Base-by-base conservation (phyloP, 1,140 invertebrate genomes). In the Hyles euphorbiae region DNA sequence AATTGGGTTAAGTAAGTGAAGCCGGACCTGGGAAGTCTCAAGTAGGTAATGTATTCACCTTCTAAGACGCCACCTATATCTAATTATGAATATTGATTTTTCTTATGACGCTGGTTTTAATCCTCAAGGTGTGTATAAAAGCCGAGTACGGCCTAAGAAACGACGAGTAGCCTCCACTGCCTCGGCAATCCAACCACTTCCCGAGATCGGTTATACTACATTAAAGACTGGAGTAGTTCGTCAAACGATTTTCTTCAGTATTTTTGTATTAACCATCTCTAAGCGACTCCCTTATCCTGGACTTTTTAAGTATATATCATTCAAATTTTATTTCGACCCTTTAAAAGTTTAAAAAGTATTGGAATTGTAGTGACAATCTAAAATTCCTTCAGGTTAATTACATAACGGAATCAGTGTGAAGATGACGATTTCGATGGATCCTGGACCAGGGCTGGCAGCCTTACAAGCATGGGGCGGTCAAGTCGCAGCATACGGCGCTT, bases 221-320 rank as follows among this genome's bases (percentile, higher is more conserved):
- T 67, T 80, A 77, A 85, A 82, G 82, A 82, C 88, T 90, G 88
- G 81, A 90, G 88, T 90, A 90, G 88, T 90, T 90, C 88, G 86
- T 84, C 60, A 61, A 74, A 72, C 84, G 89, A 89, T 90, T 90
- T 90, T 88, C 89, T 90, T 90, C 89, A 90, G 89, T 89, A 83
- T 83, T 88, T 81, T 82, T 83, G 70, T 81, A 77, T 71, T 81
- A 85, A 83, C 83, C 83, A 82, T 81, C 81, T 86, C 82, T 70
- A 63, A 72, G 68, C 59, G 64, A 58, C 58, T 67, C 68, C 70
- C 65, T 61, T 64, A 71, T 61, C 79, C 72, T 74, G 46, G 36
- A 44, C 36, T 54, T 44, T 56, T 59, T 55, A 57, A 64, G 62
- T 64, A 60, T 52, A 43, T 55, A 51, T 22, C 22, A 22, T 22